Percentiles rank a stretch among this genome's conserved stretches.
phyloP scores from a whole-genome alignment of 2,888 invertebrate species.

The Dastarcus helophoroides region DNA sequence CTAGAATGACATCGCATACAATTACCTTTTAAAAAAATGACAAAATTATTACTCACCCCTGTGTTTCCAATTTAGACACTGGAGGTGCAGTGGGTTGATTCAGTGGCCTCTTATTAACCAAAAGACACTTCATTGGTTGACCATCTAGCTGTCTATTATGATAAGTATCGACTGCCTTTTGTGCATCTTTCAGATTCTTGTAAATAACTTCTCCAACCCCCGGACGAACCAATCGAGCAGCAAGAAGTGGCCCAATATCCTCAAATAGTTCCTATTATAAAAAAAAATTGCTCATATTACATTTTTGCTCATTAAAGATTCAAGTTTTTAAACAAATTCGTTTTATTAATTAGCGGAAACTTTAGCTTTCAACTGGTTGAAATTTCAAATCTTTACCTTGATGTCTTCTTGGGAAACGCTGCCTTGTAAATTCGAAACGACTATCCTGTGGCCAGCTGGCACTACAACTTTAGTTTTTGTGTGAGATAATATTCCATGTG shows the following conservation, averaged over 20 bases:
- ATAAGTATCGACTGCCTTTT: slow-evolving; percentile 83
- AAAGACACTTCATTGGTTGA: slow-evolving; percentile 82
- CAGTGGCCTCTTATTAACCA: slow-evolving; percentile 64
- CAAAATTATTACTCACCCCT: slow-evolving; percentile 9
- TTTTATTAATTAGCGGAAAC: background rate
- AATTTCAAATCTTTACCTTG: slow-evolving; percentile 45
- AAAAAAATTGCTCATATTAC: slow-evolving; percentile 17
- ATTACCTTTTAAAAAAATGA: slow-evolving; percentile 4
- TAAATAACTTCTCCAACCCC: slow-evolving; percentile 90
- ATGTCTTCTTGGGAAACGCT: slow-evolving; percentile 86
- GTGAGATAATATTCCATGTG: slow-evolving; percentile 30
- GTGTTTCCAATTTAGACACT: slow-evolving; percentile 25
- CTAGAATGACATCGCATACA: slow-evolving; percentile 14
- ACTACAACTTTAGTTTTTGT: slow-evolving; percentile 38
- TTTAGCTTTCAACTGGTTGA: background rate
- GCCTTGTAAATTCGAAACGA: slow-evolving; percentile 80
- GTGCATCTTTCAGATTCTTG: slow-evolving; percentile 72
- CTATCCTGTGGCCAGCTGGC: slow-evolving; percentile 65
- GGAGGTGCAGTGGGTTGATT: slow-evolving; percentile 46
- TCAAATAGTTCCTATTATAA: slow-evolving; percentile 88
- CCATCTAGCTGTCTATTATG: slow-evolving; percentile 89
- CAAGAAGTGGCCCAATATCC: slow-evolving; percentile 77
- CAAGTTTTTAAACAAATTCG: background rate
- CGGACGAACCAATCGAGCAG: slow-evolving; percentile 72
- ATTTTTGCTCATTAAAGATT: too few species aligned